phyloP scores from a whole-genome alignment of 30 jellyfish, hydroid and myxozoan genomes.

The Hydractinia echinata region DNA sequence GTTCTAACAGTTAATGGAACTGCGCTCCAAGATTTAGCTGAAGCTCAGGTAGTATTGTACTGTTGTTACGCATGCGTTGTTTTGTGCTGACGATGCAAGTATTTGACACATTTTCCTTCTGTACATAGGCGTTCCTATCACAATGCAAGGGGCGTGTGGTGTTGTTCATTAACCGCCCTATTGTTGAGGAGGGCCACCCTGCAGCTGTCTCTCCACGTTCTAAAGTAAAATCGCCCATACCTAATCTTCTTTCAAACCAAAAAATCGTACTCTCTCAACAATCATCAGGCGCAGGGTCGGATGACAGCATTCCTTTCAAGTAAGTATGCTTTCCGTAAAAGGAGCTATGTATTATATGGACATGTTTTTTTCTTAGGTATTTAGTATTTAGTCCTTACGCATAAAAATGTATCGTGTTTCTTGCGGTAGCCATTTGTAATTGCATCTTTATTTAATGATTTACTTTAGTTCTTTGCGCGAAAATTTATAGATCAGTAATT shows the following conservation, averaged over 20 bases:
- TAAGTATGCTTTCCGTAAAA: neutral
- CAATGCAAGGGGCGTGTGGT: slow-evolving; percentile 24
- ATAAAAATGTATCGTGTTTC: neutral
- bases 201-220: slow-evolving; percentile 21
- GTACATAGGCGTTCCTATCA: neutral
- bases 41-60: slow-evolving; percentile 26
- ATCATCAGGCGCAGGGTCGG: slow-evolving; percentile 29
- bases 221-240: neutral
- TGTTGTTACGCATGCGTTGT: neutral
- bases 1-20: slow-evolving; percentile 22
- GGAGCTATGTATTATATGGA: too few relatives aligned
- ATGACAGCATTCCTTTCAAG: slow-evolving; percentile 26
- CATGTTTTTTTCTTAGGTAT: too few relatives aligned
- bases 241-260: neutral
- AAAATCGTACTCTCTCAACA: slow-evolving; percentile 4
- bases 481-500: too few relatives aligned
- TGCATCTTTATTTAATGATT: too few relatives aligned
- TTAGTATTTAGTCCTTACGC: neutral
- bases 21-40: slow-evolving; percentile 28
- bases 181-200: slow-evolving; percentile 30
- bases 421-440: too few relatives aligned
- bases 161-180: slow-evolving; percentile 25
- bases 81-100: neutral
- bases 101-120: neutral
- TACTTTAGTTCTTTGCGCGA: too few relatives aligned